Evolutionary conservation across 2,888 invertebrate species (phyloP).

Genomic region (Homarus gammarus): DNA sequence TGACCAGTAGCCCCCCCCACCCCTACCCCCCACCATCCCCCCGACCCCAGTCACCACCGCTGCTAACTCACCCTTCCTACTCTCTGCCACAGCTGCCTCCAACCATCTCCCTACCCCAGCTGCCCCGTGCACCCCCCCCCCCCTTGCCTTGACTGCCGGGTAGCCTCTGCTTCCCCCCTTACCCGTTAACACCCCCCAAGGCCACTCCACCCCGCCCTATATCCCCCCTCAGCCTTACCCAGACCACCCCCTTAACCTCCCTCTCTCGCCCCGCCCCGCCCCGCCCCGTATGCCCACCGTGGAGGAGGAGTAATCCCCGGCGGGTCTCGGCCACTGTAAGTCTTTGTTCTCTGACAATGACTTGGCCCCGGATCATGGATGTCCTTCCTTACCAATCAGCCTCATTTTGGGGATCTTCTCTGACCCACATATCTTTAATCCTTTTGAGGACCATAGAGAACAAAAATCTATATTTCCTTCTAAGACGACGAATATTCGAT

Average conservation of each 20-base stretch:
- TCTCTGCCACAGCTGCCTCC: no score
- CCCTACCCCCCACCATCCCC: background rate
- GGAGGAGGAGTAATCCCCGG: conserved; percentile 39
- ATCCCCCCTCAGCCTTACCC: background rate
- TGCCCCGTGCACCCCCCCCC: background rate
- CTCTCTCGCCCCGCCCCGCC: background rate
- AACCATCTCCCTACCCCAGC: background rate
- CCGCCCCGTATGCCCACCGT: background rate
- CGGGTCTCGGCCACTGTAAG: conserved; percentile 2
- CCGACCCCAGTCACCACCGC: background rate
- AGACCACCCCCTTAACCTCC: background rate
- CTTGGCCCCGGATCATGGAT: conserved; percentile 58
- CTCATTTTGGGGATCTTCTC: conserved; percentile 53
- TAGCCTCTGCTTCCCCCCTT: background rate
- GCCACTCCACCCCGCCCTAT: background rate
- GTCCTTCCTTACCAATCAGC: conserved; percentile 63
- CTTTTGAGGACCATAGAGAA: no score
- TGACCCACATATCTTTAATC: conserved; percentile 62
- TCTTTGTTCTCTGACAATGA: conserved; percentile 67
- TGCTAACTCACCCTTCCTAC: background rate
- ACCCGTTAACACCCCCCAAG: background rate
- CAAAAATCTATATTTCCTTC: conserved; percentile 50
- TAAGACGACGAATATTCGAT: conserved; percentile 56
- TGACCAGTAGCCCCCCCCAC: background rate
- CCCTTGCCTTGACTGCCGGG: background rate